Conservation (phyloP, 2,797 vertebrate species). For the Acanthurus lineatus region DNA sequence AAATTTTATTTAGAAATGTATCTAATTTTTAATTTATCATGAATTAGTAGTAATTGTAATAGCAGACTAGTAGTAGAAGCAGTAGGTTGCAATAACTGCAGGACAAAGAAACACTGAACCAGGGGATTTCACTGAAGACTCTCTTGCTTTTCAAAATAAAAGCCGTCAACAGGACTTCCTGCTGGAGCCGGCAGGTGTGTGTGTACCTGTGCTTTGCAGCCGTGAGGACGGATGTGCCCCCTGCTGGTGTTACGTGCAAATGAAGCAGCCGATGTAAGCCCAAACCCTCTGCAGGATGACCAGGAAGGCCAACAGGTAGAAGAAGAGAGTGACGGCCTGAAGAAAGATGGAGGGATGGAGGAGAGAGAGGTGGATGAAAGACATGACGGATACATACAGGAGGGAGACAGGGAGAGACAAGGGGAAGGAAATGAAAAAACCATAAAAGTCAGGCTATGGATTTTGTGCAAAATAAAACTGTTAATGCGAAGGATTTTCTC, state of each 20-base stretch:
- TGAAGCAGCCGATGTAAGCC: conserved; percentile 80
- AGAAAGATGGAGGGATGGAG: conserved; percentile 14
- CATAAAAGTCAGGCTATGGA: no score
- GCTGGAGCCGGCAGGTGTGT: conserved; percentile 19
- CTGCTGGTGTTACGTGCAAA: conserved; percentile 74
- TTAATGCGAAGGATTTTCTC: no score
- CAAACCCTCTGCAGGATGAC: conserved; percentile 85
- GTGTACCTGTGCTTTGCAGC: conserved; percentile 70
- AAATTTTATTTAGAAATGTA: not conserved
- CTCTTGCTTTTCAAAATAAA: conserved; percentile 28
- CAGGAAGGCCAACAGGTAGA: conserved; percentile 85
- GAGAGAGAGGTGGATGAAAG: no score
- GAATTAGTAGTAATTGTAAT: not conserved
- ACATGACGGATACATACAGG: no score
- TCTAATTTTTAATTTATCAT: not conserved
- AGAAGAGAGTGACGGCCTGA: conserved; percentile 83
- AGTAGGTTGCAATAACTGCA: not conserved
- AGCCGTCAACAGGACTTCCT: not conserved
- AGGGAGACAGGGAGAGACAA: no score
- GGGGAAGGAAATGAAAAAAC: no score
- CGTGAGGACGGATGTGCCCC: conserved; percentile 29
- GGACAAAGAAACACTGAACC: not conserved
- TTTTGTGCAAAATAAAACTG: no score
- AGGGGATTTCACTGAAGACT: no score
- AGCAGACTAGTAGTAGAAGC: not conserved